phyloP scores from a whole-genome alignment of 1,140 invertebrate species.

The Phymorhynchus buccinoides region DNA sequence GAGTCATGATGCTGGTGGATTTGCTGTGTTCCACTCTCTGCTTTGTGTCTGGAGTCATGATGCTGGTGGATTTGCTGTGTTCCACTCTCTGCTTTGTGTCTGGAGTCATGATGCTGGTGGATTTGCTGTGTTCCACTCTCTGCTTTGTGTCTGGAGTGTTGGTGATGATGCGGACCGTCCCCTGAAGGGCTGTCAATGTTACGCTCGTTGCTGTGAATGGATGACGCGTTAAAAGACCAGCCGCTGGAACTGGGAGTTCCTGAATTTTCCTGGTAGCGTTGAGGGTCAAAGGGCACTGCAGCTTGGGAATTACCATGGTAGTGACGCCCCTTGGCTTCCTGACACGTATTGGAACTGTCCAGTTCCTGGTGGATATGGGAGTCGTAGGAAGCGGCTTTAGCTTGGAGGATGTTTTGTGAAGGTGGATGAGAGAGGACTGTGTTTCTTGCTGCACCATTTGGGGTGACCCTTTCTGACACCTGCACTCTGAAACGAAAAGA shows the following conservation, averaged over 20 bases:
- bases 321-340: not conserved
- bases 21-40: not conserved
- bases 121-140: not conserved
- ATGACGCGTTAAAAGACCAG: conserved; percentile 60
- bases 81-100: too few species aligned
- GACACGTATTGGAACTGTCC: not conserved
- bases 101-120: not conserved
- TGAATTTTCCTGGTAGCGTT: conserved; percentile 55
- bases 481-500: not conserved
- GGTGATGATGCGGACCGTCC: conserved; percentile 41
- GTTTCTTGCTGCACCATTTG: not conserved
- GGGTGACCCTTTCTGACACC: not conserved
- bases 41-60: not conserved
- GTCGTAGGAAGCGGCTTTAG: conserved; percentile 15
- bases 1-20: not conserved
- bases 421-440: not conserved
- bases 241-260: conserved; percentile 56
- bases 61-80: not conserved
- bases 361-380: not conserved
- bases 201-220: conserved; percentile 51
- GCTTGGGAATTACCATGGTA: not conserved
- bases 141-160: not conserved
- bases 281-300: conserved; percentile 61
- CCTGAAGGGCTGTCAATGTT: conserved; percentile 35
- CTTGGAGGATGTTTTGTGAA: not conserved